Base-by-base conservation (phyloP, 2,113 vertebrate species). In the Nyctereutes procyonoides region DNA sequence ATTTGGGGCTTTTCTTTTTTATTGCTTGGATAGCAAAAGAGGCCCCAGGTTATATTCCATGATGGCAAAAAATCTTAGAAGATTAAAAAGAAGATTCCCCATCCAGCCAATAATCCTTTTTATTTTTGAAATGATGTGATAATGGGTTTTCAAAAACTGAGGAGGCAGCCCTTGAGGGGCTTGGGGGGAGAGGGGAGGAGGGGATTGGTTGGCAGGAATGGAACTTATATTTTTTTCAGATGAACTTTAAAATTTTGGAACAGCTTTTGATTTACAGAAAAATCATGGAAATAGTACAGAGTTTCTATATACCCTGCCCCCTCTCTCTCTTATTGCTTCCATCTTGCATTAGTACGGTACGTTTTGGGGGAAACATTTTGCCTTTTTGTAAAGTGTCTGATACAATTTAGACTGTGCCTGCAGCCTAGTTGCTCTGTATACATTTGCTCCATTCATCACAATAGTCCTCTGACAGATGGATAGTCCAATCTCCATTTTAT, bases 101-200 rank as follows among this genome's bases (percentile, higher is more conserved):
- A 43, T 56, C 60, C n/a, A 86, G 20, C 62, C 76, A 82, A 3
- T 82, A 91, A 62, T 65, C 65, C 14, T 76, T 60, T 73, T 63
- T 69, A 28, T 79, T 67, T 85, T 90, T 93, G 38, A 91, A 65
- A 28, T 2, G 4, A 48, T 67, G 13, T 63, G 26, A 63, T 90
- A 56, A 7, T 8, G 16, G 12, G 3, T n/a, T 83, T 43, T 60
- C 1, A 43, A 38, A 55, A 17, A 24, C 8, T 24, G 65, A 43
- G 11, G 8, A n/a, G 24, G 8, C 8, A 43, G 8, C 14, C n/a
- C 14, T 38, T 53, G 22, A 51, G 89, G n/a, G 17, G 24, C 43
- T 56, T 32, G 3, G 2, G 13, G 32, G 19, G 3, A 3, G 24
- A 0, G 12, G 17, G 2, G 15, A 11, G 0, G 8, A 3, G 14